These are phyloP conservation scores for Conistra vaccinii DNA, from an alignment of 2,888 invertebrate genomes.

Conservation along the genomic window DNA sequence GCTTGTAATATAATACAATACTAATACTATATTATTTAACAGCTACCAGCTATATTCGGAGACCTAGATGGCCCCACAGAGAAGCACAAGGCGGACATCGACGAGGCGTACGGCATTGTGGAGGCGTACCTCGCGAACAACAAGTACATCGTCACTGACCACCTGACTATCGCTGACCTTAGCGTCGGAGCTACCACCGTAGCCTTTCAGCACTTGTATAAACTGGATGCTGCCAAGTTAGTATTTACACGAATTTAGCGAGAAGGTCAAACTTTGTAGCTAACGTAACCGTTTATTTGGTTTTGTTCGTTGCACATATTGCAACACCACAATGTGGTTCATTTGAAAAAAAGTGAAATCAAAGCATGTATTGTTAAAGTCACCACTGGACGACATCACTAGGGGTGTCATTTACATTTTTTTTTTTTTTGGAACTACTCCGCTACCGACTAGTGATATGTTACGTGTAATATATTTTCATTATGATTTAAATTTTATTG, in stretches of 20 bases:
- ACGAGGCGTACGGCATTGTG: constrained; percentile 68
- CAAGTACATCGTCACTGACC: constrained; percentile 68
- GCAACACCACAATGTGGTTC: background rate
- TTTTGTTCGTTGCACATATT: background rate
- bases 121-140: constrained; percentile 69
- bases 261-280: too few species aligned
- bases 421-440: too few species aligned
- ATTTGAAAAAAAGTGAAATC: background rate
- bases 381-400: too few species aligned
- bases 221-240: constrained; percentile 71
- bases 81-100: constrained; percentile 65
- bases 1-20: background rate
- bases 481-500: too few species aligned
- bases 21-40: background rate
- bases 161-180: constrained; percentile 76
- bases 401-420: too few species aligned
- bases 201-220: constrained; percentile 64
- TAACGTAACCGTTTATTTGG: background rate
- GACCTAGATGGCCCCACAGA: constrained; percentile 63
- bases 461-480: too few species aligned
- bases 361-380: too few species aligned
- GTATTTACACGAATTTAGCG: background rate
- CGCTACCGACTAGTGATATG: too few species aligned
- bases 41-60: constrained; percentile 70
- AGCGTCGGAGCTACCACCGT: constrained; percentile 69